Percentiles rank a stretch among this genome's conserved stretches.
Evolutionary conservation across 2,797 vertebrate genomes (phyloP).

Genomic region (Nannoperca australis): DNA sequence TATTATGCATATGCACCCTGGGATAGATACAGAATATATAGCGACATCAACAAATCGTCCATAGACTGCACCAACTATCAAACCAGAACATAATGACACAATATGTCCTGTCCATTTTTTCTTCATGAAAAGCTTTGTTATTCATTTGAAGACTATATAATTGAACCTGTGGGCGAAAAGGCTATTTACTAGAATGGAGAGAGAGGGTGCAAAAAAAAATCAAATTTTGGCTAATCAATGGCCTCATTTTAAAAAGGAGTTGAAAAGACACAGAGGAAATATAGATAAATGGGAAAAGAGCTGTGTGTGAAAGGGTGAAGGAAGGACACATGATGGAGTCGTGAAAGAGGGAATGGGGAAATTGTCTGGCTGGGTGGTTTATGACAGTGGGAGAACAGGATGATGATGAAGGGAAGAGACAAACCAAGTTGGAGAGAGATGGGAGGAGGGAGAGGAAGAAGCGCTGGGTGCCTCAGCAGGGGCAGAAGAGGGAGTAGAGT

Average conservation of each 20-base stretch:
- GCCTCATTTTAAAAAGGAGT: slow-evolving; percentile 42
- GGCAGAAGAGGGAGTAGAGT: background rate
- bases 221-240: slow-evolving; percentile 56
- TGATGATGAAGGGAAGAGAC: slow-evolving; percentile 35
- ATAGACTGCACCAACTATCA: slow-evolving; percentile 5
- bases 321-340: slow-evolving; percentile 17
- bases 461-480: slow-evolving; percentile 18
- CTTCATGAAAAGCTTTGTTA: slow-evolving; percentile 21
- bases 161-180: slow-evolving; percentile 19
- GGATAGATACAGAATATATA: background rate
- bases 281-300: slow-evolving; percentile 24
- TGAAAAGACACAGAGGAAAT: slow-evolving; percentile 51
- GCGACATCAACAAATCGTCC: background rate
- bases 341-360: slow-evolving; percentile 29
- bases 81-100: background rate
- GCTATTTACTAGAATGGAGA: slow-evolving; percentile 30
- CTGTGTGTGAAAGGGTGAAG: background rate
- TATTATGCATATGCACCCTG: slow-evolving; percentile 13
- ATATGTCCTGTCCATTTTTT: slow-evolving; percentile 7
- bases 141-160: slow-evolving; percentile 31
- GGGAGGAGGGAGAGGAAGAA: slow-evolving; percentile 19
- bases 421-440: slow-evolving; percentile 1
- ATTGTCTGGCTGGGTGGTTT: slow-evolving; percentile 28
- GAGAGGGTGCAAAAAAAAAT: slow-evolving; percentile 33
- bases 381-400: slow-evolving; percentile 24